A percentile compares a stretch with the other conserved stretches of the same genome.
Conservation (phyloP, 2,888 invertebrate genomes). For the Ormyrus rosae region DNA sequence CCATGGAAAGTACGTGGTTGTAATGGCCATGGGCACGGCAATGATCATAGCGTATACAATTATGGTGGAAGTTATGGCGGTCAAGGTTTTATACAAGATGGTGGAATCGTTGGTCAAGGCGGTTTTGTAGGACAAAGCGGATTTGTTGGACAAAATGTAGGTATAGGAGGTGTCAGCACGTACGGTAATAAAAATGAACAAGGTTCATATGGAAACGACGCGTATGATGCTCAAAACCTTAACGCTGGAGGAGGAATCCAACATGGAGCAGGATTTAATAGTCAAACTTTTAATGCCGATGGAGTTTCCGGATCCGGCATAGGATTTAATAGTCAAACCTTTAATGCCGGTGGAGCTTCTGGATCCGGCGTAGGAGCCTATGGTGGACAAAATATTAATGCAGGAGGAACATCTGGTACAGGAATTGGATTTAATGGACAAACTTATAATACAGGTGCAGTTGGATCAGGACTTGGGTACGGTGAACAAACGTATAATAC, state of each 20-base stretch:
- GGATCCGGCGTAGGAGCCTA: not conserved
- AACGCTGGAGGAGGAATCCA: not conserved
- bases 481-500: constrained; percentile 28
- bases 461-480: not conserved
- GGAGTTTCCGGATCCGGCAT: not conserved
- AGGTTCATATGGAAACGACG: constrained; percentile 2
- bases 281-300: constrained; percentile 14
- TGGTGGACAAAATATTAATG: constrained; percentile 9
- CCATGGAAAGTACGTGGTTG: constrained; percentile 85
- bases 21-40: constrained; percentile 77
- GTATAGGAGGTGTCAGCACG: constrained; percentile 17
- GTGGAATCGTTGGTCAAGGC: constrained; percentile 34
- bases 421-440: constrained; percentile 21
- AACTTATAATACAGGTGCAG: constrained; percentile 14
- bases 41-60: constrained; percentile 76
- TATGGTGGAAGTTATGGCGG: constrained; percentile 47
- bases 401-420: not conserved
- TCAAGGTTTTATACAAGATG: constrained; percentile 39
- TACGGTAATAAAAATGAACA: constrained; percentile 35
- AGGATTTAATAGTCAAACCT: constrained; percentile 1
- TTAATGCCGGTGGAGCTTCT: constrained; percentile 2
- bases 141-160: constrained; percentile 49
- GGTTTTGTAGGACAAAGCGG: constrained; percentile 49
- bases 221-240: constrained; percentile 25
- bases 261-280: constrained; percentile 13